Base-by-base conservation (phyloP, 2,797 vertebrate species). In the Malurus leucopterus region DNA sequence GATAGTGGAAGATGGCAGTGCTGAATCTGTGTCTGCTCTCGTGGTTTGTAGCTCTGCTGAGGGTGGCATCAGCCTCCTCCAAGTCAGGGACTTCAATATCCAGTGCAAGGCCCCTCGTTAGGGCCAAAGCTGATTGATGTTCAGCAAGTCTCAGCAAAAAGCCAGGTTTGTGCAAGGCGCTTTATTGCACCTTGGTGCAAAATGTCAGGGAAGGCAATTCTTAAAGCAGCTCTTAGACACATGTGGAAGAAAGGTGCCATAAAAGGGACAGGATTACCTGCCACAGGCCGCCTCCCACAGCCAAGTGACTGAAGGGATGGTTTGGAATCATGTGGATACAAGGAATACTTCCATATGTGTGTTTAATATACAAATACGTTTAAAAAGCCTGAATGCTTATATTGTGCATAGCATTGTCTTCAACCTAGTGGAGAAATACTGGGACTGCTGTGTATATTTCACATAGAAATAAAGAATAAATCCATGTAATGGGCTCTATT, bases 71-170 rank as follows among this genome's bases (percentile, higher is more conserved):
- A 14, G 8, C 34, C 5, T 36, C 44, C 22, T 51, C 12, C 4
- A 23, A 18, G 18, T 67, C 26, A 36, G 19, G 26, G 26, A 20
- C 30, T 72, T 61, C 7, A 7, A 0, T 13, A 10, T 23, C 41
- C 29, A 41, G 1, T 0, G 2, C 55, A 21, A 76, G 51, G 18
- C 36, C 6, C 16, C 11, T 65, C 0, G 0, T 65, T n/a, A 59
- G 72, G n/a, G 23, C 30, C 8, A 2, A 27, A 74, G 14, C 15
- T 49, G 32, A 40, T 24, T 5, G 0, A 6, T 3, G 8, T 40
- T 53, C 29, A 53, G 55, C 12, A 49, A 34, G 19, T 38, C 34
- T 8, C 29, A 36, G 2, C 6, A 62, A 47, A 64, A 75, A 50
- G 24, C 2, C 18, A 6, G 17, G 6, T 4, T 57, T 51, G 43